Evolutionary conservation across 2,113 vertebrate genomes (phyloP).

Genomic region (Myanophis thanlyinensis): DNA sequence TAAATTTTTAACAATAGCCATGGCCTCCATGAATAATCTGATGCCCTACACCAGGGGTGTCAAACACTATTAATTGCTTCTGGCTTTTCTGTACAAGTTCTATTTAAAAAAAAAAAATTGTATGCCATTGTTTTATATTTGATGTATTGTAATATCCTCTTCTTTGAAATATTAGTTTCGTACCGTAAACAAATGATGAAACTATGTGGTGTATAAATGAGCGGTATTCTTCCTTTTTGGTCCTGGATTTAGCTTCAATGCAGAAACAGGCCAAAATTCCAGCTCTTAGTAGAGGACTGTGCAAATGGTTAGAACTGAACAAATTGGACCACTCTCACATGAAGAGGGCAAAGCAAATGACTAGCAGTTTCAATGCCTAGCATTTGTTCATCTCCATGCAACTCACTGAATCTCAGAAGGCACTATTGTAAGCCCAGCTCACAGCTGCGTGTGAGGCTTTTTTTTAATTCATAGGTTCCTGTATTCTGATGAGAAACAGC

Average conservation of each 20-base stretch:
- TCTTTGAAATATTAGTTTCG: neutral
- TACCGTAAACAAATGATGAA: neutral
- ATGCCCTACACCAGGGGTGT: neutral
- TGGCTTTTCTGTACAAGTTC: neutral
- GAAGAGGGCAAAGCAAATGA: neutral
- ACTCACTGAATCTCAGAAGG: neutral
- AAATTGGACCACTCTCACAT: neutral
- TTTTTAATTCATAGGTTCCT: neutral
- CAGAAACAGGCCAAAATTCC: neutral
- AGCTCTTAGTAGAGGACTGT: neutral
- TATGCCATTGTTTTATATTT: neutral
- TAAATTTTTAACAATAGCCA: neutral
- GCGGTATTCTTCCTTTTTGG: neutral
- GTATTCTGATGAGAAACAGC: neutral
- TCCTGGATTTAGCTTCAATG: neutral
- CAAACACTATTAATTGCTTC: neutral
- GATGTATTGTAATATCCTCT: neutral
- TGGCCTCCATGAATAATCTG: neutral
- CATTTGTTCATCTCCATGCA: neutral
- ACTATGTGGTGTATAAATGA: neutral
- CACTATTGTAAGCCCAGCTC: neutral
- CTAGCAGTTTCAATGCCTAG: neutral
- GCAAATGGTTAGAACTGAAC: neutral
- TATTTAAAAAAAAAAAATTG: neutral
- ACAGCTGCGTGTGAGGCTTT: neutral